Base-by-base conservation (phyloP, 30 jellyfish, hydroid and myxozoan species). In the Cassiopea andromeda region DNA sequence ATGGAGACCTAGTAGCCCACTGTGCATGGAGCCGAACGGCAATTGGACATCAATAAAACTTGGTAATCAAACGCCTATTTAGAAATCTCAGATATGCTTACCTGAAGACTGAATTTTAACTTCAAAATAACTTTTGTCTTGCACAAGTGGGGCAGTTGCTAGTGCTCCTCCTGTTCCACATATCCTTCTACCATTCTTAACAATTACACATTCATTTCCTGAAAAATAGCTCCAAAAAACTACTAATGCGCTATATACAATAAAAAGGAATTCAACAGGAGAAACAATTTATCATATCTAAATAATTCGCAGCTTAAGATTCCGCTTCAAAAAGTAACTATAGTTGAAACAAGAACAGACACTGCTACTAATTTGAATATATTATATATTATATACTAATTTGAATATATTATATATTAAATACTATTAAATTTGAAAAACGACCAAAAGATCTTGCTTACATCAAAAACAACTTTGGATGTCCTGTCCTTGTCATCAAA, bases 141-240 rank as follows among this genome's bases (percentile, higher is more conserved):
- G 98, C 46, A 81, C 92, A 58, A 93, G 81, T 38, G 92, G 96
- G 43, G 96, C 97, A 83, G 78, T 93, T 54, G 97, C 96, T 4
- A 93, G 89, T 5, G 98, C 98, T 27, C 93, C 94, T 18, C 98
- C 98, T 12, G 97, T 89, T 10, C 98, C 98, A 64, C 98, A 93
- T n/a, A 93, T 87, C 69, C 98, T 75, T 48, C 71, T 93, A 12
- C 98, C 98, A 93, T 87, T 93, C 46, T 93, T 93, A 8, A 93
- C 98, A 47, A 93, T 85, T 13, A 93, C 98, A 84, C 98, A 93
- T 78, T 93, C 98, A 76, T 93, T 93, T 7, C 98, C 98, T 93
- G 77, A 46, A 18, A 14, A 89, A 46, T 18, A 4, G 76, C 15
- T 8, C 45, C 76, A 67, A 6, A 58, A 58, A 14, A 58, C 8